Conservation (phyloP, 35 echinoderm and acorn worm species). For the Heliocidaris tuberculata region DNA sequence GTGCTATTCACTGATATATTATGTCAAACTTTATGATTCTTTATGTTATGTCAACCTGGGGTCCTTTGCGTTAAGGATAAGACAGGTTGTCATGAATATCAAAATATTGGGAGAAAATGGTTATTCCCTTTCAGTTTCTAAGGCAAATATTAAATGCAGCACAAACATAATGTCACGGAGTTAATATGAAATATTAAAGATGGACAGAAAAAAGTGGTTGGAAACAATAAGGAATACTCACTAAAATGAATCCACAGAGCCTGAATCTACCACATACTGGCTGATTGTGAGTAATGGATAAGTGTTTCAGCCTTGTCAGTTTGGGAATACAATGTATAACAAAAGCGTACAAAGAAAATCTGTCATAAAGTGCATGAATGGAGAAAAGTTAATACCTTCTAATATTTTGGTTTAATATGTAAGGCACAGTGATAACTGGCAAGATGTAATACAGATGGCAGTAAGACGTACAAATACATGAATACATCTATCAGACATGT, state of each 20-base stretch:
- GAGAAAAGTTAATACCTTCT: too few species aligned
- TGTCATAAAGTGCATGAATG: too few species aligned
- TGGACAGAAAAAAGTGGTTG: neutral
- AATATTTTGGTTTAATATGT: too few species aligned
- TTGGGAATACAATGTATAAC: too few species aligned
- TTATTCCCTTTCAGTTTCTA: neutral
- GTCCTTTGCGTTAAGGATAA: neutral
- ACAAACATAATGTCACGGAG: neutral
- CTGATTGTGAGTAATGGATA: neutral
- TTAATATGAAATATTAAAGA: neutral
- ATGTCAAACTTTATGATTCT: neutral
- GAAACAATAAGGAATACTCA: neutral
- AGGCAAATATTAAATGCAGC: neutral
- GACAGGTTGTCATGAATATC: neutral
- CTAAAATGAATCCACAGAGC: neutral
- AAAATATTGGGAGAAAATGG: too few species aligned
- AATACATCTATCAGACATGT: neutral
- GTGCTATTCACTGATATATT: neutral
- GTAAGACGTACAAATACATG: neutral
- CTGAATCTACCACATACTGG: neutral
- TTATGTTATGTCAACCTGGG: neutral
- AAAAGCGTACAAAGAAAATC: too few species aligned
- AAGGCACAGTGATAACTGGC: neutral
- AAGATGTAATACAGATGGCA: neutral
- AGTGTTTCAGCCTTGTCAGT: neutral